Conservation (phyloP, 2,797 vertebrate species). For the Clarias laeviceps region DNA sequence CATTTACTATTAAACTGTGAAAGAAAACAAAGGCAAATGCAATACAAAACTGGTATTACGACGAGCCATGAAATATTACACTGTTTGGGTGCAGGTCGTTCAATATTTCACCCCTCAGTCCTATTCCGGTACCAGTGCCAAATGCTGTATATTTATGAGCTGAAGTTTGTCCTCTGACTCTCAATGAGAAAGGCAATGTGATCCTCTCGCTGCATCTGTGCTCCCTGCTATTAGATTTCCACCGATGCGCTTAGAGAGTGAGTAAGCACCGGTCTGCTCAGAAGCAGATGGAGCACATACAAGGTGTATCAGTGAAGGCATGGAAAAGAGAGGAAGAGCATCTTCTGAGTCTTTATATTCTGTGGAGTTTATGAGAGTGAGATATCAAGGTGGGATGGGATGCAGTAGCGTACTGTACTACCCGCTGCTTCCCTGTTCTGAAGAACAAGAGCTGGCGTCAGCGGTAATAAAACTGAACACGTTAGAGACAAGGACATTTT, state of each 20-base stretch:
- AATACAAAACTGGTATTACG: constrained; percentile 40
- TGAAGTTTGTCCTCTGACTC: constrained; percentile 49
- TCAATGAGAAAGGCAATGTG: constrained; percentile 53
- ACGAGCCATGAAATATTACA: constrained; percentile 52
- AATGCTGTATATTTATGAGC: constrained; percentile 61
- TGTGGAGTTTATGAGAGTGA: constrained; percentile 21
- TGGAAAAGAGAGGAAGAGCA: neutral
- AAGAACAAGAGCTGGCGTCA: constrained; percentile 59
- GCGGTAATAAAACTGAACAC: constrained; percentile 65
- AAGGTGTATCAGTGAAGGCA: constrained; percentile 44
- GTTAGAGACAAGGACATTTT: constrained; percentile 39
- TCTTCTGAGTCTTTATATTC: constrained; percentile 25
- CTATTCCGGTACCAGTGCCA: constrained; percentile 49
- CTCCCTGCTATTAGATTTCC: constrained; percentile 52
- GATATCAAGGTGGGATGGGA: constrained; percentile 32
- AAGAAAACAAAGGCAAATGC: constrained; percentile 43
- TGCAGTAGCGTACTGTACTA: constrained; percentile 31
- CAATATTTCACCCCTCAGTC: constrained; percentile 56
- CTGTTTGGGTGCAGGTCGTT: constrained; percentile 46
- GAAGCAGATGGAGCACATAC: constrained; percentile 49
- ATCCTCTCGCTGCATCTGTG: constrained; percentile 46
- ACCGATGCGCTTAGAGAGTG: constrained; percentile 33
- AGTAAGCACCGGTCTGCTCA: constrained; percentile 31
- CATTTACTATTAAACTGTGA: constrained; percentile 48
- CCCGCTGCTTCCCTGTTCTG: constrained; percentile 15